These are phyloP conservation scores for Penaeus indicus DNA, from an alignment of 1,140 invertebrate genomes.

Conservation along the genomic window DNA sequence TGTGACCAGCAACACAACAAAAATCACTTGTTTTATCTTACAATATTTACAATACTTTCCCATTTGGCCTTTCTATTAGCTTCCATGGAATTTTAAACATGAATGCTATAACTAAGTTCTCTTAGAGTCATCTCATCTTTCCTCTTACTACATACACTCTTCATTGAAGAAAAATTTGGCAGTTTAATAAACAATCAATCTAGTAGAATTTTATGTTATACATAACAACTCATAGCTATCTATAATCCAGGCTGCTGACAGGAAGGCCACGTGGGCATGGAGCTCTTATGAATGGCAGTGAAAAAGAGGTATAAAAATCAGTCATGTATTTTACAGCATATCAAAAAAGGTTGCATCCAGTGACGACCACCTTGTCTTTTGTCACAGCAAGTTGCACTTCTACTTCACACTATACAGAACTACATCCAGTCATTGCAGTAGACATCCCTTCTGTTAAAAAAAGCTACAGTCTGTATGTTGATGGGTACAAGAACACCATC, in stretches of 20 bases:
- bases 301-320: conserved; percentile 62
- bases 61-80: conserved; percentile 23
- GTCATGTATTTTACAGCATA: conserved; percentile 48
- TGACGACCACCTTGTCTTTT: conserved; percentile 48
- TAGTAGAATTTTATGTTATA: conserved; percentile 16
- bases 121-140: conserved; percentile 22
- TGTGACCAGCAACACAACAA: conserved; percentile 64
- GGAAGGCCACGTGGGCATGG: conserved; percentile 41
- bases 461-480: conserved; percentile 41
- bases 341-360: conserved; percentile 56
- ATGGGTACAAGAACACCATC: background rate
- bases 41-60: conserved; percentile 55
- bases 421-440: conserved; percentile 42
- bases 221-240: background rate
- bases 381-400: conserved; percentile 49
- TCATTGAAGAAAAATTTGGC: conserved; percentile 30
- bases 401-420: conserved; percentile 42
- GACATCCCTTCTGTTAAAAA: conserved; percentile 8
- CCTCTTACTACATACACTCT: conserved; percentile 1
- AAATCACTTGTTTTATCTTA: conserved; percentile 44
- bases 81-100: conserved; percentile 22
- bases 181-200: conserved; percentile 24
- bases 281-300: conserved; percentile 57
- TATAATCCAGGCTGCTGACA: conserved; percentile 30
- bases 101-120: conserved; percentile 25